Evolutionary conservation across 1,140 invertebrate species (phyloP).

Genomic region (Achatina immaculata): DNA sequence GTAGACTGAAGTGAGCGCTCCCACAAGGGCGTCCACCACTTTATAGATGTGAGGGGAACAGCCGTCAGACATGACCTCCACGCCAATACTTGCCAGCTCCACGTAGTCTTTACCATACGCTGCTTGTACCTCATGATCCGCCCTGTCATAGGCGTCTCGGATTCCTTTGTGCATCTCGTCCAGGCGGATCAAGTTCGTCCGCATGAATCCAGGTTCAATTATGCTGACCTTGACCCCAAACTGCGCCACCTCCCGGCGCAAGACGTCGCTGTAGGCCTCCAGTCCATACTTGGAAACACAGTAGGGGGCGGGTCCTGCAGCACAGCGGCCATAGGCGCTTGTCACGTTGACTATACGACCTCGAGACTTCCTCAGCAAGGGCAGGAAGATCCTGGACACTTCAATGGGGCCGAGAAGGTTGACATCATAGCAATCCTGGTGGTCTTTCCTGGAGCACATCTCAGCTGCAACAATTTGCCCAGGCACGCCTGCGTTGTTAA

Average conservation of each 20-base stretch:
- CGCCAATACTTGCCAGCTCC: neutral
- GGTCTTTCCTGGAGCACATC: constrained; percentile 41
- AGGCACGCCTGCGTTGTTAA: constrained; percentile 56
- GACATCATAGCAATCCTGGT: constrained; percentile 35
- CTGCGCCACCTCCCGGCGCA: constrained; percentile 57
- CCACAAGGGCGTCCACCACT: neutral
- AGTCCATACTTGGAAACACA: constrained; percentile 48
- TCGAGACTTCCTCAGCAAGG: constrained; percentile 45
- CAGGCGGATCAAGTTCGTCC: neutral
- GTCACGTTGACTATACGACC: constrained; percentile 51
- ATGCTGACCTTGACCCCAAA: constrained; percentile 64
- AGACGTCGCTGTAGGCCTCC: constrained; percentile 45
- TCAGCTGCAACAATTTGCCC: constrained; percentile 34
- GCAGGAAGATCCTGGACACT: constrained; percentile 47
- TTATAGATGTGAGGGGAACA: neutral
- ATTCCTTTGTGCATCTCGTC: neutral
- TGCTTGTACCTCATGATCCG: neutral
- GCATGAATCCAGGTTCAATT: constrained; percentile 66
- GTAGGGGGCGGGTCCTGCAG: constrained; percentile 36
- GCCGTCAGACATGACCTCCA: neutral
- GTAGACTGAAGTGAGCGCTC: neutral
- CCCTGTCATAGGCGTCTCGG: neutral
- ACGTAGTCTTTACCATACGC: neutral
- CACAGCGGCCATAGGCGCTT: constrained; percentile 41
- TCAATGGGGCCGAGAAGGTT: constrained; percentile 50